Conservation (phyloP, 2,113 vertebrate species). For the Neoarius graeffei region DNA sequence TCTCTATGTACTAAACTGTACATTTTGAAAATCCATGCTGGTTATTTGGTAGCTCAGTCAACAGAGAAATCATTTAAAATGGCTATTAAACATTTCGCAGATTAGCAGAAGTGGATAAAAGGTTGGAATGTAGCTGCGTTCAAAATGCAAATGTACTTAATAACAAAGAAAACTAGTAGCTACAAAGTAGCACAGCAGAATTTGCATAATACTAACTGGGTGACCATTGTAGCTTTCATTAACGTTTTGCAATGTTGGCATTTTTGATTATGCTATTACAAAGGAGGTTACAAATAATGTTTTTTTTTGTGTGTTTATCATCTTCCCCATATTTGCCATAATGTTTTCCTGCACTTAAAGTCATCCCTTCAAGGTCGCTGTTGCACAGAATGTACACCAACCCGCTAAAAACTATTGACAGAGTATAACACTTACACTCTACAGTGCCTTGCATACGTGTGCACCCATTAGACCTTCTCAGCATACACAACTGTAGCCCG, state of each 20-base stretch:
- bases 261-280: constrained; percentile 18
- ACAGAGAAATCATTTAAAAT: constrained; percentile 56
- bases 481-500: neutral
- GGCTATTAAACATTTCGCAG: constrained; percentile 12
- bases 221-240: constrained; percentile 12
- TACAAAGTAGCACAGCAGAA: neutral
- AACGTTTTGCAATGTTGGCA: neutral
- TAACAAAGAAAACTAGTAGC: neutral
- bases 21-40: constrained; percentile 60
- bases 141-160: constrained; percentile 3
- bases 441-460: neutral
- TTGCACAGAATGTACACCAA: neutral
- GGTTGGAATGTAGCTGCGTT: neutral
- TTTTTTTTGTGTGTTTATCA: neutral
- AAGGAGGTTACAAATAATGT: neutral
- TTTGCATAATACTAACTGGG: constrained; percentile 41
- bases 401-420: neutral
- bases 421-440: neutral
- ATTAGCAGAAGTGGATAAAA: neutral
- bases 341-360: neutral
- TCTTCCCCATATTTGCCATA: neutral
- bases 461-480: neutral
- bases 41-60: constrained; percentile 67
- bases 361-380: neutral
- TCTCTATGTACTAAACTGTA: constrained; percentile 91